Evolutionary conservation across 37 sponge, comb jelly and placozoan genomes (phyloP).

Genomic region (Hormiphora californensis): DNA sequence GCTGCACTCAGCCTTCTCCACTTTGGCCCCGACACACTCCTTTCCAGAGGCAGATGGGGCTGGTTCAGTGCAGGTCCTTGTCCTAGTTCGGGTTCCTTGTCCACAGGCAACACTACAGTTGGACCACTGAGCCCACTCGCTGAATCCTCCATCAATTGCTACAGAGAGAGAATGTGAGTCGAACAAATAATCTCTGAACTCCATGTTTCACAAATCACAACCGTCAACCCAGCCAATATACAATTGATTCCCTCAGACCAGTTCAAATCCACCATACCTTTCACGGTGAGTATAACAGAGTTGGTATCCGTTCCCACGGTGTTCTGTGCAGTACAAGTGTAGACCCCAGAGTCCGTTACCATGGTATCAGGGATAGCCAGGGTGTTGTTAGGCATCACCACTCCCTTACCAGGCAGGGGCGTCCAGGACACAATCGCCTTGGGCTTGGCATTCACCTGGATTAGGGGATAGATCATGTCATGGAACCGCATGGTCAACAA

Average conservation of each 20-base stretch:
- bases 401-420: neutral
- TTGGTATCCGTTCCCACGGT: slow-evolving; percentile 29
- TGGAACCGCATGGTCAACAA: too few species aligned
- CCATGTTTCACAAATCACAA: too few species aligned
- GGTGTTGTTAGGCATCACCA: slow-evolving; percentile 1
- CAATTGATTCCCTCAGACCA: too few species aligned
- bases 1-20: neutral
- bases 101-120: slow-evolving; percentile 10
- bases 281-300: neutral
- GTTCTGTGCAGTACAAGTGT: slow-evolving; percentile 50
- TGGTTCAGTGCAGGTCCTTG: neutral
- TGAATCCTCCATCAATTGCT: slow-evolving; percentile 14
- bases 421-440: slow-evolving; percentile 32
- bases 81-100: neutral
- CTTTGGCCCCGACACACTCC: neutral
- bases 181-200: too few species aligned
- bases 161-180: too few species aligned
- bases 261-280: neutral
- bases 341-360: neutral
- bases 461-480: too few species aligned
- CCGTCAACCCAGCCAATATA: too few species aligned
- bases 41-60: slow-evolving; percentile 6
- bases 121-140: slow-evolving; percentile 4
- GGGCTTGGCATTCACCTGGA: neutral
- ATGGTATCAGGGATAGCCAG: neutral